phyloP scores from a whole-genome alignment of 92 coral and sea anemone genomes.

The Hydrozoanthus gracilis region DNA sequence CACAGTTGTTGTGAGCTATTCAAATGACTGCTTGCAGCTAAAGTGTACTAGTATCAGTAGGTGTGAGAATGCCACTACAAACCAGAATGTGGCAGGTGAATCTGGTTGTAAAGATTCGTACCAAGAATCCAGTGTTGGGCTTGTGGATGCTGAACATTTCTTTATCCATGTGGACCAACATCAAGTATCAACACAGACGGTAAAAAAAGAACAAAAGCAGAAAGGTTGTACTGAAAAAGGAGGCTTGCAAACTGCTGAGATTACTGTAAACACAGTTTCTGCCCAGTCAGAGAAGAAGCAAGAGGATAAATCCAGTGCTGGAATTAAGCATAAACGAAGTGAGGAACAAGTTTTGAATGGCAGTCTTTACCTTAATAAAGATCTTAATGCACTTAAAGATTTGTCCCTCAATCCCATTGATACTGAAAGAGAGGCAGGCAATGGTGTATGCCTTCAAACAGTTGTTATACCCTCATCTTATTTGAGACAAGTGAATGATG shows the following conservation, averaged over 20 bases:
- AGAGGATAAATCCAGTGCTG: neutral
- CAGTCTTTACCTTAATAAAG: neutral
- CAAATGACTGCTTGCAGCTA: constrained; percentile 63
- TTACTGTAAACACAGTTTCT: neutral
- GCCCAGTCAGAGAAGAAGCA: neutral
- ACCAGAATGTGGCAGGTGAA: neutral
- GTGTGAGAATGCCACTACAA: neutral
- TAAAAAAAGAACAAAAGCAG: neutral
- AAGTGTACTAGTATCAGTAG: constrained; percentile 53
- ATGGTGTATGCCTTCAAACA: neutral
- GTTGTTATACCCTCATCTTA: constrained; percentile 75
- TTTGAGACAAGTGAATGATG: constrained; percentile 82
- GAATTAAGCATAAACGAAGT: neutral
- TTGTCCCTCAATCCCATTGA: constrained; percentile 5
- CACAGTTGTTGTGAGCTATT: constrained; percentile 48
- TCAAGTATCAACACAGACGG: neutral
- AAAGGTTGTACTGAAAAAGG: neutral
- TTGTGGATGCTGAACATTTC: neutral
- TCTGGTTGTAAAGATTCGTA: neutral
- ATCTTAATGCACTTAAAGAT: neutral
- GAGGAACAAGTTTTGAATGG: neutral
- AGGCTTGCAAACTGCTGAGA: neutral
- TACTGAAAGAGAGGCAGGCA: neutral
- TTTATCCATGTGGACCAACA: neutral
- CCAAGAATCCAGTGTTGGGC: neutral